Percentiles rank a stretch among this genome's conserved stretches.
Conservation (phyloP, 1,140 invertebrate genomes). For the Pseudomyrmex sp. region DNA sequence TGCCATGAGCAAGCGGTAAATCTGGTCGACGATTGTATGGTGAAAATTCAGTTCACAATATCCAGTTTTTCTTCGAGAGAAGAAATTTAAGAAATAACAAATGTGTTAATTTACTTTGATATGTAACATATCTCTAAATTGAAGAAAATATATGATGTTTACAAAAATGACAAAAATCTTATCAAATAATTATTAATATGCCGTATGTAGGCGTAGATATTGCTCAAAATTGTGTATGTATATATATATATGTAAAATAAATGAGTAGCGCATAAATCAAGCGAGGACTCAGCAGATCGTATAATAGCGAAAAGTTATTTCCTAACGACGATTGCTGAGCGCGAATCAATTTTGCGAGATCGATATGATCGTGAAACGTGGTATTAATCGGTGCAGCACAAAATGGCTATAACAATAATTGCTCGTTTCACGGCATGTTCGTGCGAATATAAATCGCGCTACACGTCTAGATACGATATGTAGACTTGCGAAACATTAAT, state of each 20-base stretch:
- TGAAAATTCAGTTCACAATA: slow-evolving; percentile 23
- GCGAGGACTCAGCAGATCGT: slow-evolving; percentile 57
- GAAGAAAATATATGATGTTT: too few relatives aligned
- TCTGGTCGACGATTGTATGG: slow-evolving; percentile 22
- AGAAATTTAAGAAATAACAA: slow-evolving; percentile 14
- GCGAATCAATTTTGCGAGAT: slow-evolving; percentile 54
- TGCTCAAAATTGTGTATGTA: slow-evolving; percentile 21
- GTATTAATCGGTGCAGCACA: slow-evolving; percentile 56
- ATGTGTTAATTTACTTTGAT: background rate
- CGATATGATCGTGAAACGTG: slow-evolving; percentile 54
- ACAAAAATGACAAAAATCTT: background rate
- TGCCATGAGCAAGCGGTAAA: slow-evolving; percentile 26
- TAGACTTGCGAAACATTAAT: slow-evolving; percentile 60
- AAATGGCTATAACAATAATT: slow-evolving; percentile 62
- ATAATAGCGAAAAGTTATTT: slow-evolving; percentile 55
- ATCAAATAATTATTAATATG: background rate
- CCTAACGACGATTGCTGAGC: slow-evolving; percentile 48
- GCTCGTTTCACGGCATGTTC: slow-evolving; percentile 58
- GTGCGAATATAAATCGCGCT: slow-evolving; percentile 58
- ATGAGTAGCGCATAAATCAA: slow-evolving; percentile 48
- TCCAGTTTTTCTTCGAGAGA: background rate
- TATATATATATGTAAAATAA: slow-evolving; percentile 10
- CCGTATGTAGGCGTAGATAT: background rate
- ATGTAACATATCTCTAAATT: too few relatives aligned
- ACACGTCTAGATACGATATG: slow-evolving; percentile 45